Evolutionary conservation across 1,140 invertebrate species (phyloP), one percentile per base, ranked within the genome.

Genomic region (Drosophila tristis): DNA sequence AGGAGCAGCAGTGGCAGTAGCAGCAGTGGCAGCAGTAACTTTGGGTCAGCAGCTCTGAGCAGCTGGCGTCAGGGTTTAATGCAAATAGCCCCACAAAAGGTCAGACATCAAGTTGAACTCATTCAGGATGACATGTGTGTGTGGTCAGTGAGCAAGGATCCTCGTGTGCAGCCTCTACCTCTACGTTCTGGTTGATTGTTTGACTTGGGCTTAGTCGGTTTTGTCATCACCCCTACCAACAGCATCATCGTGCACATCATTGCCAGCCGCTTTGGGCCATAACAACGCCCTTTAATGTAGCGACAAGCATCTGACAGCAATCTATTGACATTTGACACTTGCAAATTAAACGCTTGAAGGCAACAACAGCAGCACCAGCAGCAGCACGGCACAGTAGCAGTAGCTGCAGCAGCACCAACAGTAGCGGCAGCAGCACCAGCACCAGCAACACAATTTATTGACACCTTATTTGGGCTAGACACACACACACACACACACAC

Each of bases 301-400:
- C 50, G 68, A 31, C 54, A 48, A 56, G 68, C 68, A 60, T 29
- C 43, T 16, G 65, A 57, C 60, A 59, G 51, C 51, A 43, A 74
- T 84, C 63, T 89, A 89, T 89, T 87, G 84, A 84, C 84, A 87
- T 82, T 65, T 89, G 84, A 87, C 84, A 89, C 84, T 89, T 90
- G 84, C 79, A 87, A 87, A 87, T 87, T 87, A 87, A 87, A 89
- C 61, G 79, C 84, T 77, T 39, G 60, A 71, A 89, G 78, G 71
- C 82, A 87, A 51, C 70, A 54, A 43, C 56, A 50, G 25, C 8
- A 45, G 16, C 51, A 54, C 9, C 44, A 13, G 15, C 51, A 54
- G 4, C 44, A 13, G 15, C 26, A 31, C 31, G 8, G 8, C 11
- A 39, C 35, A 39, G 35, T 9, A 31, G 31, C 48, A 45, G 3